Evolutionary conservation across 92 coral and sea anemone species (phyloP).

Genomic region (Blastomussa wellsi): DNA sequence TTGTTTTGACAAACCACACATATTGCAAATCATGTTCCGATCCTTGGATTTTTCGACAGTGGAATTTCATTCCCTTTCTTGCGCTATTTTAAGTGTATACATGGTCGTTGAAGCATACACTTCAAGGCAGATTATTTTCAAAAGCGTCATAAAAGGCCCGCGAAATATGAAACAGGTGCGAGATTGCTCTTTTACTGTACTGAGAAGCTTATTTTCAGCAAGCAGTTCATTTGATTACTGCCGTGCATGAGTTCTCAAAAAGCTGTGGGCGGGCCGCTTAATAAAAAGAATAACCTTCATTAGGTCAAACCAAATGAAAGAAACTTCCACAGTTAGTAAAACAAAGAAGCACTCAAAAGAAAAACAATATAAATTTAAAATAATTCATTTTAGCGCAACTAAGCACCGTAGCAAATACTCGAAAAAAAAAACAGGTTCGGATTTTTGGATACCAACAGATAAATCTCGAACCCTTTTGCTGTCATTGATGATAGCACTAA

Average conservation of each 20-base stretch:
- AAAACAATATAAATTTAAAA: not conserved
- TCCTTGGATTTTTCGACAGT: not conserved
- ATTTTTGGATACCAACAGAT: not conserved
- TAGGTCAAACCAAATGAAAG: not conserved
- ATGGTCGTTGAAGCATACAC: not conserved
- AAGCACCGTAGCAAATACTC: not conserved
- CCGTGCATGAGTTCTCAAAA: not conserved
- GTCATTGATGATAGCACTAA: no score
- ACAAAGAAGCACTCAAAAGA: not conserved
- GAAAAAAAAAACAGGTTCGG: not conserved
- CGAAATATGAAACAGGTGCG: conserved; percentile 9
- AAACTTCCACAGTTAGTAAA: not conserved
- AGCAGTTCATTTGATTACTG: not conserved
- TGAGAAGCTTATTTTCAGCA: not conserved
- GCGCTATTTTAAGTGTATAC: not conserved
- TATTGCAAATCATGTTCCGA: not conserved
- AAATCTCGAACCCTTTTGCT: no score
- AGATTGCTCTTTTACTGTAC: not conserved
- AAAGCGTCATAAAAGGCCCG: not conserved
- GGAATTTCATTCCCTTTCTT: not conserved
- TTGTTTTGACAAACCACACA: not conserved
- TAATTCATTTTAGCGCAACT: not conserved
- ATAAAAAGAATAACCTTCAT: not conserved
- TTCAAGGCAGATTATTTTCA: not conserved
- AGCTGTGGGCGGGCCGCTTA: not conserved